These are phyloP conservation scores for Brachypalpus laphriformis DNA, from an alignment of 2,888 invertebrate species.

Conservation along the genomic window DNA sequence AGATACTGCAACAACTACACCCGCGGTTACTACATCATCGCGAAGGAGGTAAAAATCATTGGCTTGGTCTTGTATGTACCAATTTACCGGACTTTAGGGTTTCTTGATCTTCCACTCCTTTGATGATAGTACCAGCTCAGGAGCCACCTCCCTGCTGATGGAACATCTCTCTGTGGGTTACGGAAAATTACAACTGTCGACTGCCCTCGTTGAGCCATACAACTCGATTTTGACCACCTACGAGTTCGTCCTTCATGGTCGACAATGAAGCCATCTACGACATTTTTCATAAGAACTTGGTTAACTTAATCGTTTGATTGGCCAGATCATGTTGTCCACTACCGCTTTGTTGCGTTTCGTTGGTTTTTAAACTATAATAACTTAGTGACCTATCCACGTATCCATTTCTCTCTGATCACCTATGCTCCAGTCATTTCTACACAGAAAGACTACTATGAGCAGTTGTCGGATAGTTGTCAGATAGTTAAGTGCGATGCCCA, in stretches of 20 bases:
- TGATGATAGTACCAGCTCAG: slow-evolving; percentile 96
- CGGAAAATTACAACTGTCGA: slow-evolving; percentile 96
- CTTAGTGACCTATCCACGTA: slow-evolving; percentile 97
- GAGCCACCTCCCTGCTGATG: slow-evolving; percentile 98
- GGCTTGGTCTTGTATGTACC: slow-evolving; percentile 95
- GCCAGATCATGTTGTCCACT: slow-evolving; percentile 96
- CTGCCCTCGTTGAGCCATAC: slow-evolving; percentile 98
- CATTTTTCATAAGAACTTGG: slow-evolving; percentile 96
- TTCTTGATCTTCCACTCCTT: slow-evolving; percentile 98
- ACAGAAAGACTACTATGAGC: slow-evolving; percentile 97
- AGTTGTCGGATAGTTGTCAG: slow-evolving; percentile 94
- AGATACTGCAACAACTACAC: slow-evolving; percentile 99
- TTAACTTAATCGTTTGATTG: slow-evolving; percentile 97
- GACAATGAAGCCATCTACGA: slow-evolving; percentile 95
- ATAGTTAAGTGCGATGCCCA: slow-evolving; percentile 97
- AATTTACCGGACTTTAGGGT: slow-evolving; percentile 95
- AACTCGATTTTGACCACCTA: slow-evolving; percentile 98
- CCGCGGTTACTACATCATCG: slow-evolving; percentile 98
- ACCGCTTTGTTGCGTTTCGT: slow-evolving; percentile 96
- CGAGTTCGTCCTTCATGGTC: slow-evolving; percentile 98
- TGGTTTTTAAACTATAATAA: slow-evolving; percentile 98
- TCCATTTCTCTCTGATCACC: slow-evolving; percentile 96
- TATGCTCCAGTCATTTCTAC: slow-evolving; percentile 97
- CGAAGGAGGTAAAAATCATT: slow-evolving; percentile 96
- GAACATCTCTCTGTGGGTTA: slow-evolving; percentile 97